Evolutionary conservation across 2,797 vertebrate species (phyloP).

Genomic region (Alca torda): DNA sequence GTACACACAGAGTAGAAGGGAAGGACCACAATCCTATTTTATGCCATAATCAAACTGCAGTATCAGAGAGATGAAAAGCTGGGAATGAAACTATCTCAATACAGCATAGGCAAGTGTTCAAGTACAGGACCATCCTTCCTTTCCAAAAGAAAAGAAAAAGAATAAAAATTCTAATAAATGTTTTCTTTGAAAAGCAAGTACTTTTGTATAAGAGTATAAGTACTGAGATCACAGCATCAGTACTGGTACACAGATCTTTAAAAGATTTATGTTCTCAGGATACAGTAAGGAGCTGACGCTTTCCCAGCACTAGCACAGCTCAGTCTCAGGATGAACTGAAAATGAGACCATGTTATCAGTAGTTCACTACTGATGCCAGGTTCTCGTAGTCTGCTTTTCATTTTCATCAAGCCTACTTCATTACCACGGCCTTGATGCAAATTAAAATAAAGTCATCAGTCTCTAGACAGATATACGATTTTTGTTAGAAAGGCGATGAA

Average conservation of each 20-base stretch:
- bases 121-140: background rate
- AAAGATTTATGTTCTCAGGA: background rate
- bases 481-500: slow-evolving; percentile 39
- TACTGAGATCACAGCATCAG: background rate
- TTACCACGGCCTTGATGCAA: slow-evolving; percentile 15
- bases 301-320: background rate
- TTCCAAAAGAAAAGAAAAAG: background rate
- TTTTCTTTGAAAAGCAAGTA: background rate
- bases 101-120: background rate
- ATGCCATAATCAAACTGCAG: background rate
- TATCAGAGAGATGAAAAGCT: background rate
- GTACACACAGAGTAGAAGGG: background rate
- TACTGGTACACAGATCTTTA: background rate
- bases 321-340: background rate
- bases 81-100: background rate
- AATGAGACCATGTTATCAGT: background rate
- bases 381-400: slow-evolving; percentile 26
- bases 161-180: background rate
- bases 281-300: background rate
- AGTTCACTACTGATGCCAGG: background rate
- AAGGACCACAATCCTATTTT: background rate
- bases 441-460: slow-evolving; percentile 42
- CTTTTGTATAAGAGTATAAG: background rate
- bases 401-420: slow-evolving; percentile 36
- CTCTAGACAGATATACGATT: slow-evolving; percentile 27